These are phyloP conservation scores for Zosterops japonicus DNA, from an alignment of 2,113 vertebrate species.

Conservation along the genomic window DNA sequence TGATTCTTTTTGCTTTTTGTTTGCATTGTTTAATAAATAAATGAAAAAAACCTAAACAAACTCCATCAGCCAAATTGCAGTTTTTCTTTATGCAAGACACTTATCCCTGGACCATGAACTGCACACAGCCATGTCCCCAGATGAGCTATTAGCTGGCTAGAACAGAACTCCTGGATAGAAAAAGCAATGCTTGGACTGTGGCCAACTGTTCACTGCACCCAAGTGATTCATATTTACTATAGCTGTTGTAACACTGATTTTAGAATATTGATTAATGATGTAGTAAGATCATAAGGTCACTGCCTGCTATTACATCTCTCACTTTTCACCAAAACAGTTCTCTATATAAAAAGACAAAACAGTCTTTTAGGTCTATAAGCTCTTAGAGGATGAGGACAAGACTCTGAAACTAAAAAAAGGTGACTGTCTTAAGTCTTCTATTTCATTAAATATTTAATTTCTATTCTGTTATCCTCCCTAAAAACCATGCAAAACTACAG, in stretches of 20 bases:
- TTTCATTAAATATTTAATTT: background rate
- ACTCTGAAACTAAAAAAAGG: background rate
- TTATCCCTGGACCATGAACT: background rate
- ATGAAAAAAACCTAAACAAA: background rate
- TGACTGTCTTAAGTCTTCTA: background rate
- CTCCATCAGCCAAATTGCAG: background rate
- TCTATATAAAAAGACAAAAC: background rate
- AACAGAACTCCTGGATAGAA: background rate
- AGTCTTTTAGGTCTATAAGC: background rate
- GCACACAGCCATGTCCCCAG: background rate
- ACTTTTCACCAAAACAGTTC: background rate
- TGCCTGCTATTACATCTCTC: background rate
- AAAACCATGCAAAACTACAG: background rate
- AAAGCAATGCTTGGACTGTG: background rate
- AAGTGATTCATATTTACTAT: conserved; percentile 6
- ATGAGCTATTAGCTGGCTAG: background rate
- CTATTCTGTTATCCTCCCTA: background rate
- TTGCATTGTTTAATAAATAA: background rate
- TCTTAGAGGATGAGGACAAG: background rate
- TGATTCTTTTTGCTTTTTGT: background rate
- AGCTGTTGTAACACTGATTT: background rate
- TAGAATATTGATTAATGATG: conserved; percentile 34
- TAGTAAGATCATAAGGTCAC: background rate
- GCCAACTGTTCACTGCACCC: background rate
- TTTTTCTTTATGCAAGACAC: background rate